These are phyloP conservation scores for Lasioglossum calceatum DNA, from an alignment of 2,888 invertebrate genomes.

Conservation along the genomic window DNA sequence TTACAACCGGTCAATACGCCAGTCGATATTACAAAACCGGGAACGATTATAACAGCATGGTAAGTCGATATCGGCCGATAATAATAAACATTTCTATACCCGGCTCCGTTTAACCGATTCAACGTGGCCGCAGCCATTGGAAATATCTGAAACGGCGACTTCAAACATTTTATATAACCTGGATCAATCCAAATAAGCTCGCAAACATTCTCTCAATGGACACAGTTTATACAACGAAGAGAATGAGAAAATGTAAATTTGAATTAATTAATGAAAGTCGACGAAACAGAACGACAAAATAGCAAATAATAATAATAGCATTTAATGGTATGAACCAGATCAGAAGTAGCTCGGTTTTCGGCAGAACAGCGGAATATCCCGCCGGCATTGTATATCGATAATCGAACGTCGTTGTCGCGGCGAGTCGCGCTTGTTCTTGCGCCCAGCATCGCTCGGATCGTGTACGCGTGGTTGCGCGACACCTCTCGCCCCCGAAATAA, in stretches of 20 bases:
- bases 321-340: neutral
- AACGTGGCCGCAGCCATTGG: neutral
- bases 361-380: neutral
- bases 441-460: neutral
- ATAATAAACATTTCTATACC: conserved; percentile 62
- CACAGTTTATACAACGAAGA: neutral
- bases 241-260: neutral
- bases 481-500: conserved; percentile 50
- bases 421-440: neutral
- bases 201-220: neutral
- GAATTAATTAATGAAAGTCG: neutral
- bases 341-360: neutral
- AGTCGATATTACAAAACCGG: conserved; percentile 59
- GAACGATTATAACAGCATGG: conserved; percentile 53
- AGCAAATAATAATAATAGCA: too few relatives aligned
- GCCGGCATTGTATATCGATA: conserved; percentile 47
- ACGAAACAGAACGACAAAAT: too few relatives aligned
- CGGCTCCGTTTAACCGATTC: conserved; percentile 10
- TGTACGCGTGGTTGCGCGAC: conserved; percentile 15
- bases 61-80: conserved; percentile 55
- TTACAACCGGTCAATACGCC: conserved; percentile 54
- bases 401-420: conserved; percentile 50
- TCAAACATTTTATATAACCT: neutral
- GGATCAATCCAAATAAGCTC: neutral
- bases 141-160: neutral